Percentiles rank a stretch among this genome's conserved stretches.
Evolutionary conservation across 2,888 invertebrate genomes (phyloP).

Genomic region (Platycnemis pennipes): DNA sequence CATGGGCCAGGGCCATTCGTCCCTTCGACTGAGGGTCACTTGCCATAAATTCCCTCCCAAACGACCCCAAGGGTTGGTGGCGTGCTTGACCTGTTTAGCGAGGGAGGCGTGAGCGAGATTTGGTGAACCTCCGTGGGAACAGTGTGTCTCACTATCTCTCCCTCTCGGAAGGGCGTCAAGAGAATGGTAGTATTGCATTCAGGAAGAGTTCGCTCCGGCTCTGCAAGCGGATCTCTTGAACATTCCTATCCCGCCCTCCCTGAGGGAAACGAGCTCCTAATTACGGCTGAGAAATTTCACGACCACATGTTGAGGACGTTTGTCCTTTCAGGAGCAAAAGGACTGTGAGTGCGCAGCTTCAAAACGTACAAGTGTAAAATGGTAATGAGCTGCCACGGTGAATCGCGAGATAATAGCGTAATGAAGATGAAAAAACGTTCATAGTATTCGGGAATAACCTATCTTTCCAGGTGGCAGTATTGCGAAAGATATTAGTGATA

Average conservation of each 20-base stretch:
- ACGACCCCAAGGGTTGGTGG: neutral
- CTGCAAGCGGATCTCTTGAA: neutral
- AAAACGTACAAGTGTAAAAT: too few species aligned
- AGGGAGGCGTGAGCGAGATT: neutral
- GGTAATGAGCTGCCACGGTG: too few species aligned
- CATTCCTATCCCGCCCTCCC: neutral
- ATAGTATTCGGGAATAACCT: too few species aligned
- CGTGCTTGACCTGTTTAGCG: slow-evolving; percentile 2
- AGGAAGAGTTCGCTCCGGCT: neutral
- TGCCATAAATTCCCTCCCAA: neutral
- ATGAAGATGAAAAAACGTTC: too few species aligned
- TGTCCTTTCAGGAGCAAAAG: too few species aligned
- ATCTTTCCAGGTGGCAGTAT: too few species aligned
- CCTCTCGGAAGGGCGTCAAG: neutral
- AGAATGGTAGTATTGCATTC: neutral
- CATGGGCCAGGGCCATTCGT: too few species aligned
- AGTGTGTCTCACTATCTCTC: neutral
- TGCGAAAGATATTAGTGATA: too few species aligned
- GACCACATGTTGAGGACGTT: neutral
- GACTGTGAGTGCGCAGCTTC: too few species aligned
- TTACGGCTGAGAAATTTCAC: neutral
- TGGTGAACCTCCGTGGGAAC: neutral
- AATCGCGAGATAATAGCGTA: too few species aligned
- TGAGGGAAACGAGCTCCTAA: neutral
- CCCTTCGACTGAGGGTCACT: neutral